Evolutionary conservation across 2,113 vertebrate species (phyloP), one percentile per base, ranked within the genome.

Genomic region (Tragelaphus imberbis): DNA sequence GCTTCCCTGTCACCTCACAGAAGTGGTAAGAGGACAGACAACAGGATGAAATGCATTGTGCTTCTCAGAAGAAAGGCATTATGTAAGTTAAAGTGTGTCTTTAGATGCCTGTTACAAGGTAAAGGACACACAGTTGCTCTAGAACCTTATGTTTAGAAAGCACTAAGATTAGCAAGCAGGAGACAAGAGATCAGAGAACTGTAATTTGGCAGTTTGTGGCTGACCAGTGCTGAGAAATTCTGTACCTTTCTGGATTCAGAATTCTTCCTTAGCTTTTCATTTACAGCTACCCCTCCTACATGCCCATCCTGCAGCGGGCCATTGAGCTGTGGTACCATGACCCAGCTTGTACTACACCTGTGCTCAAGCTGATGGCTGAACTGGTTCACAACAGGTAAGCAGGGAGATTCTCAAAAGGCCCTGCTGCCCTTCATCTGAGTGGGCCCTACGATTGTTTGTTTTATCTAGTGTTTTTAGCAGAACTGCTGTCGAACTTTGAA

Each of bases 311-410:
- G 13, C 99, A 99, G 98, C 98, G 99, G 85, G 99, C 99, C 11
- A 99, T 99, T 56, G 99, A 99, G 95, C 99, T 99, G 1, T 99
- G 99, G 99, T 99, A 99, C 99, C 99, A 99, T 19, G 99, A 99
- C 98, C 99, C 99, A 28, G 99, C 99, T 96, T 99, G 99, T 98
- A 99, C 99, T 96, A 99, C 99, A 0, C 99, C 99, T 0, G 99
- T 99, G 86, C 99, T 99, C 98, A 99, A 99, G 44, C 99, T 99
- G 59, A 99, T 99, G 99, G 99, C 99, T 0, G 99, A 99, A 95
- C 98, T 99, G 55, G 99, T 99, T 27, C 99, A 99, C 95, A 99
- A 99, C 96, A 99, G 99, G 99, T 99, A 98, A 97, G 84, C 47
- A n/a, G 71, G 55, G 59, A 56, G 44, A 71, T 16, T 36, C 36